Evolutionary conservation across 2,888 invertebrate species (phyloP), one percentile per base, ranked within the genome.

Genomic region (Lasius fuliginosus): DNA sequence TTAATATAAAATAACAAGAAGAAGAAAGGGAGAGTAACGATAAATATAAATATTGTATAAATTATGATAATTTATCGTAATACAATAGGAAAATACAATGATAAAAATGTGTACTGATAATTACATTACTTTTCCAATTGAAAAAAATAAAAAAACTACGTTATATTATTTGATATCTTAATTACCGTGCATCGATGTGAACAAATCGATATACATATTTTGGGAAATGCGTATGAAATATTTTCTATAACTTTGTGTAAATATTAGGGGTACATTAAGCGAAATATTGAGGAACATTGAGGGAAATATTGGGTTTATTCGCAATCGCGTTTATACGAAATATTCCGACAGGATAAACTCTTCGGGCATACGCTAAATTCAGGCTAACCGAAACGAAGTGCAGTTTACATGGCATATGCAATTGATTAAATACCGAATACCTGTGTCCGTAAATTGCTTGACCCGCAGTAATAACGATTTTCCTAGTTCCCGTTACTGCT

Each of bases 381-480:
- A 49, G 79, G 23, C 18, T 71, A 23, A 23, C 49, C 46, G 12
- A 46, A 71, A 79, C 73, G 60, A 60, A 79, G n/a, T 60, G 33
- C 12, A 79, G 42, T 79, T 79, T 79, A 46, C 40, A 36, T 53
- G 23, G 68, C 71, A 60, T 46, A 46, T 40, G 71, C 33, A 58
- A 27, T 79, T 79, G 73, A 79, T 79, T 60, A 73, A 79, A 79
- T 79, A 60, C 60, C 46, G 53, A 71, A 33, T n/a, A n/a, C n/a
- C 15, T 69, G 15, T 40, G 33, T 46, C 46, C 60, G 33, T 60
- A 23, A 58, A 46, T 73, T 46, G 42, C 18, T 12, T 11, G 18
- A 40, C n/a, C 5, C 69, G 23, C 42, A 30, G 40, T 58, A 30
- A n/a, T 15, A 69, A 60, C 58, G 33, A 71, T 71, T 60, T 60